Evolutionary conservation across 2,113 vertebrate genomes (phyloP).

Genomic region (Crotalus tigris): DNA sequence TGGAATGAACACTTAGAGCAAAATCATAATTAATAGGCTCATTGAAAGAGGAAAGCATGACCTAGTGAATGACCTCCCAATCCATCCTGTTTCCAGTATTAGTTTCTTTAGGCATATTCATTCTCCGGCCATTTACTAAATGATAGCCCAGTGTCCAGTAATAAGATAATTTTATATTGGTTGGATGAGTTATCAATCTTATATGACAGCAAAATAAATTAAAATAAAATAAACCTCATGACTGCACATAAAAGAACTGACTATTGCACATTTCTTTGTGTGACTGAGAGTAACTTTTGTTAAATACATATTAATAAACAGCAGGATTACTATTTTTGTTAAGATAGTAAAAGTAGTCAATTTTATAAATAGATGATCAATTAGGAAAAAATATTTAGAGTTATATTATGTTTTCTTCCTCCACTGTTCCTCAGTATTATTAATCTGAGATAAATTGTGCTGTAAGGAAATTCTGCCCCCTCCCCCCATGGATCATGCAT

Average conservation of each 20-base stretch:
- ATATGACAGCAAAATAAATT: background rate
- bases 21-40: constrained; percentile 1
- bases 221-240: background rate
- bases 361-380: background rate
- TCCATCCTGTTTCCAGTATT: background rate
- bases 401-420: background rate
- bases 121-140: background rate
- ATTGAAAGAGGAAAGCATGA: background rate
- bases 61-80: background rate
- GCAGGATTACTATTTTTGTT: background rate
- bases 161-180: background rate
- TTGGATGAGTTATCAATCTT: background rate
- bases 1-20: background rate
- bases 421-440: background rate
- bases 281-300: background rate
- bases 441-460: constrained; percentile 20
- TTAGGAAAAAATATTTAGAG: background rate
- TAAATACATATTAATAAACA: background rate
- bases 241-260: background rate
- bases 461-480: background rate
- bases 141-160: background rate
- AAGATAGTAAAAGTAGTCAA: background rate
- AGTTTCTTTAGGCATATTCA: background rate
- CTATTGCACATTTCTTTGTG: background rate
- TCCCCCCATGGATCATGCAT: background rate